Evolutionary conservation across 35 echinoderm and acorn worm genomes (phyloP).

Genomic region (Lytechinus pictus): DNA sequence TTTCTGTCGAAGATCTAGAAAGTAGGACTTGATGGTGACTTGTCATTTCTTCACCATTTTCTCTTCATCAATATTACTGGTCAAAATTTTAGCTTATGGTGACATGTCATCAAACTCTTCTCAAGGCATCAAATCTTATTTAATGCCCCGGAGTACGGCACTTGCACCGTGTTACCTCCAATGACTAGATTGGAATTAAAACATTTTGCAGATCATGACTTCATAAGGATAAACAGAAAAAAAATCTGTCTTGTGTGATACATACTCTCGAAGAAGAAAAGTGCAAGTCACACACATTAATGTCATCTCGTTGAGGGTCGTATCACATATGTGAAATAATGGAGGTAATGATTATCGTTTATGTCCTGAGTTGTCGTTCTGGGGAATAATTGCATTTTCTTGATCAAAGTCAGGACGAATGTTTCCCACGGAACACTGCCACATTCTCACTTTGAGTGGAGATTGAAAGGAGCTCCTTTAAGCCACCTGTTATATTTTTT

Average conservation of each 20-base stretch:
- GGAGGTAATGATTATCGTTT: conserved; percentile 12
- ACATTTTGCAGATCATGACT: neutral
- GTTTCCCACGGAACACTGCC: neutral
- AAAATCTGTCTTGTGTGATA: neutral
- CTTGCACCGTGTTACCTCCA: too few species aligned
- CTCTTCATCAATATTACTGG: neutral
- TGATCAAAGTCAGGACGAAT: neutral
- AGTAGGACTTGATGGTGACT: neutral
- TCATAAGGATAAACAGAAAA: neutral
- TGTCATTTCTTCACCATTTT: neutral
- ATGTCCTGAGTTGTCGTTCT: neutral
- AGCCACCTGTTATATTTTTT: neutral
- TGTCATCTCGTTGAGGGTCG: neutral
- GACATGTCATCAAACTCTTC: neutral
- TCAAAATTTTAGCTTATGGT: neutral
- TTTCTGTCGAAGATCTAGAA: neutral
- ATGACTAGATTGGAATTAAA: neutral
- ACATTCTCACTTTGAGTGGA: neutral
- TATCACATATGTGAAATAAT: neutral
- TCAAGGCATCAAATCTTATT: too few species aligned
- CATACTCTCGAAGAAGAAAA: neutral
- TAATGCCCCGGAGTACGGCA: too few species aligned
- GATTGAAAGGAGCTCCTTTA: neutral
- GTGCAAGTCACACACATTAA: conserved; percentile 18
- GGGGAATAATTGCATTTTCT: too few species aligned